Conservation (phyloP, 2,113 vertebrate genomes). For the Entelurus aequoreus region DNA sequence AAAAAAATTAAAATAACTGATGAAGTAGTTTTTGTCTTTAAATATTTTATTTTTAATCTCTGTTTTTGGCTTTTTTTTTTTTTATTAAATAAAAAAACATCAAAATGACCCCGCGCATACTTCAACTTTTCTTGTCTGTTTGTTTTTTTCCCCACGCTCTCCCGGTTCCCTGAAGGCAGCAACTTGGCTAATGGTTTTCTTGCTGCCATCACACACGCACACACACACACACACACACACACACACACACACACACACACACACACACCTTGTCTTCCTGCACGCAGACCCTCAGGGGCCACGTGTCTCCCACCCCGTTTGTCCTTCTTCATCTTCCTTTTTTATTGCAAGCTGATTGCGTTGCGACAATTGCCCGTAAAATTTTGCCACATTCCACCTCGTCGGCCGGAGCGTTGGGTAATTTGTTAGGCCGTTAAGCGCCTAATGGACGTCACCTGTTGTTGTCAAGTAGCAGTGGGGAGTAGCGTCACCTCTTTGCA, state of each 20-base stretch:
- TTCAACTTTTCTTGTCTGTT: constrained; percentile 11
- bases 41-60: too few species aligned
- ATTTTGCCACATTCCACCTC: constrained; percentile 63
- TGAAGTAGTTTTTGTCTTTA: too few species aligned
- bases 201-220: too few species aligned
- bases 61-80: too few species aligned
- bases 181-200: constrained; percentile 20
- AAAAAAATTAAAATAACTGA: too few species aligned
- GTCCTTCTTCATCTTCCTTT: constrained; percentile 48
- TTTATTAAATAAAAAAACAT: too few species aligned
- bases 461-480: constrained; percentile 46
- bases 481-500: constrained; percentile 50
- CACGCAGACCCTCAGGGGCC: constrained; percentile 37
- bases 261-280: constrained; percentile 3
- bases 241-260: background rate
- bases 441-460: constrained; percentile 68
- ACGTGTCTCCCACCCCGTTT: constrained; percentile 48
- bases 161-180: constrained; percentile 11
- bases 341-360: constrained; percentile 62
- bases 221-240: too few species aligned
- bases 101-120: too few species aligned
- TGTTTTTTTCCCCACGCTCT: background rate
- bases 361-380: constrained; percentile 69
- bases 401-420: constrained; percentile 58
- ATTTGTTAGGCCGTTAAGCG: constrained; percentile 75